Evolutionary conservation across 2,113 vertebrate genomes (phyloP), one percentile per base, ranked within the genome.

Genomic region (Microcebus tavaratra): DNA sequence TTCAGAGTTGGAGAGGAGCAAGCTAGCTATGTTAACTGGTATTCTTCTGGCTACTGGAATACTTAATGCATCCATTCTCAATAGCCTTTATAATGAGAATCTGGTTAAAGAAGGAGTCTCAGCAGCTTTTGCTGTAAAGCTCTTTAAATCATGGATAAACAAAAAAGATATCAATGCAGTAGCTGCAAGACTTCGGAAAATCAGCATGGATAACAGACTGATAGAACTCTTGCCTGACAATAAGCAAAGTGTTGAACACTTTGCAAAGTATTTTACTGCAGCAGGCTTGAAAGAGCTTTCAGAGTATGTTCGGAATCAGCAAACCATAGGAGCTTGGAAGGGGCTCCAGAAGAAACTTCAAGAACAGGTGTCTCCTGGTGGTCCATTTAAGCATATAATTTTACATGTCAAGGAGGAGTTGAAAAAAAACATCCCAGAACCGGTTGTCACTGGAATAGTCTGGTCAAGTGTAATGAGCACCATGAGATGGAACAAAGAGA

Each of bases 401-500:
- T 94, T 99, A 88, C 99, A 88, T 0, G 99, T 99, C 98, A 99
- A 99, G 91, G 99, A 99, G 96, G 99, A 99, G 98, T 99, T 99
- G 99, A 99, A 99, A 94, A 99, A 55, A 99, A 97, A 98, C 98
- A 99, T 99, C 98, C 99, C 99, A 0, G 99, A 99, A 97, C 99
- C 99, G 96, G 98, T 99, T 8, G 99, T 99, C 98, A 99, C 99
- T 61, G 94, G 99, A 95, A 99, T 99, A 94, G 98, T 99, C 92
- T 99, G 99, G 99, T 99, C 99, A 70, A 99, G 99, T 82, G 99
- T 99, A 36, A 99, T 99, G 99, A 99, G 99, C 98, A 99, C 98
- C 0, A 99, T 99, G 88, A 99, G 99, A 94, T 99, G 99, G 99
- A 99, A 99, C 99, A 99, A 98, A 99, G 99, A 84, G 99, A 99